These are phyloP conservation scores for Porites lutea DNA, from an alignment of 64 coral and sea anemone genomes.

Conservation along the genomic window DNA sequence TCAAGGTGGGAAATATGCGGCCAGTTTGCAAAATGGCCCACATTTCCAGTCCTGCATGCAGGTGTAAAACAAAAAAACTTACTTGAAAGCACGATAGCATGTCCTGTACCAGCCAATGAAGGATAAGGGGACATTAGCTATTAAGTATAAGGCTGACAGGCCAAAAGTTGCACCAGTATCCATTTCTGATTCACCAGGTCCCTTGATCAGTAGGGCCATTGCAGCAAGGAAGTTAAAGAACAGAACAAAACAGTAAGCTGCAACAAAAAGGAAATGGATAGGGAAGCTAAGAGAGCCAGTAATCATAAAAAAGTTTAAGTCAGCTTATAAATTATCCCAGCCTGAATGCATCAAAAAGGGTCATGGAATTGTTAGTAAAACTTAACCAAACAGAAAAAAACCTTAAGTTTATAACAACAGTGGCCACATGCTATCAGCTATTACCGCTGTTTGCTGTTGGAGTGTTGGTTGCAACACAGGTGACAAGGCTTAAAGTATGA, in stretches of 20 bases:
- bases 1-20: no score
- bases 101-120: constrained; percentile 82
- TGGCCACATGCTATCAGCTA: no score
- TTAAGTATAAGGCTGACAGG: constrained; percentile 50
- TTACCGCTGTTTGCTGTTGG: no score
- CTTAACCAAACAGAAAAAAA: neutral
- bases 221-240: constrained; percentile 74
- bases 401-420: no score
- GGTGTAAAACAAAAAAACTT: constrained; percentile 33
- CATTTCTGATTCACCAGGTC: neutral
- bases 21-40: no score
- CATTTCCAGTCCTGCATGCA: neutral
- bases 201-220: constrained; percentile 59
- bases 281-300: neutral
- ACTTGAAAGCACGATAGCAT: constrained; percentile 90
- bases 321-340: neutral
- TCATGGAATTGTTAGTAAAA: neutral
- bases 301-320: neutral
- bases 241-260: constrained; percentile 65
- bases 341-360: neutral
- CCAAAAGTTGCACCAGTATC: constrained; percentile 53
- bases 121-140: constrained; percentile 68
- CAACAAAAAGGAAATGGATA: constrained; percentile 32
- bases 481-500: no score
- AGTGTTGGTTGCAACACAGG: no score